These are phyloP conservation scores for Gymnothorax javanicus DNA, from an alignment of 2,797 vertebrate genomes.

Conservation along the genomic window DNA sequence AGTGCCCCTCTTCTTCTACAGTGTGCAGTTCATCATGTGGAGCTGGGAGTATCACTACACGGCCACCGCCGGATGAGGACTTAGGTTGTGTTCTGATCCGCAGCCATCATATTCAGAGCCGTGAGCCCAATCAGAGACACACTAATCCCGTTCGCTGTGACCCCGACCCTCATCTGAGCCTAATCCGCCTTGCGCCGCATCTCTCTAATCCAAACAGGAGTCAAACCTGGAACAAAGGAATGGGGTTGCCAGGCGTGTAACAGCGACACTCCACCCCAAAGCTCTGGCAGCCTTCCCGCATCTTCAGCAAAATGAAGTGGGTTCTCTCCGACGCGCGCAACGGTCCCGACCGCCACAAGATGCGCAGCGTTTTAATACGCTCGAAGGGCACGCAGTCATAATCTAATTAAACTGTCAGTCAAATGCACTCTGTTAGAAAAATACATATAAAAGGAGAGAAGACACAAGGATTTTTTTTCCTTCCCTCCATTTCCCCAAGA, in stretches of 20 bases:
- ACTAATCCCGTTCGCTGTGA: slow-evolving; percentile 22
- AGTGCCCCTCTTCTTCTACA: not conserved
- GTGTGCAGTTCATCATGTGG: not conserved
- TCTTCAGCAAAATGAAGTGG: slow-evolving; percentile 18
- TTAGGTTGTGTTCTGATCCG: not conserved
- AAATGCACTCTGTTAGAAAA: slow-evolving; percentile 67
- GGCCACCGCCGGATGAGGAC: not conserved
- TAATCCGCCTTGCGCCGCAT: not conserved
- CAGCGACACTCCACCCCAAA: not conserved
- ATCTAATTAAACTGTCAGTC: slow-evolving; percentile 81
- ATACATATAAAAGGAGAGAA: slow-evolving; percentile 64
- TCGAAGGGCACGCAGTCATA: slow-evolving; percentile 73
- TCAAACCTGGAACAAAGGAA: not conserved
- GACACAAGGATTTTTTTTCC: slow-evolving; percentile 58
- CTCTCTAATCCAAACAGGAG: slow-evolving; percentile 7
- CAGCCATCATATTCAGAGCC: not conserved
- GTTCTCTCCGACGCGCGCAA: slow-evolving; percentile 54
- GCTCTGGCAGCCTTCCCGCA: not conserved
- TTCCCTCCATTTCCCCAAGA: slow-evolving; percentile 36
- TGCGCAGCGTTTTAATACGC: slow-evolving; percentile 70
- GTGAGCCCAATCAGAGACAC: not conserved
- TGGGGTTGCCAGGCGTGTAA: not conserved
- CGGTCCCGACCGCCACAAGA: slow-evolving; percentile 67
- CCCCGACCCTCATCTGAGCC: slow-evolving; percentile 19
- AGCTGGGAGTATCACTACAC: slow-evolving; percentile 3